These are phyloP conservation scores for Eutolmus rufibarbis DNA, from an alignment of 2,888 invertebrate genomes.

Conservation along the genomic window DNA sequence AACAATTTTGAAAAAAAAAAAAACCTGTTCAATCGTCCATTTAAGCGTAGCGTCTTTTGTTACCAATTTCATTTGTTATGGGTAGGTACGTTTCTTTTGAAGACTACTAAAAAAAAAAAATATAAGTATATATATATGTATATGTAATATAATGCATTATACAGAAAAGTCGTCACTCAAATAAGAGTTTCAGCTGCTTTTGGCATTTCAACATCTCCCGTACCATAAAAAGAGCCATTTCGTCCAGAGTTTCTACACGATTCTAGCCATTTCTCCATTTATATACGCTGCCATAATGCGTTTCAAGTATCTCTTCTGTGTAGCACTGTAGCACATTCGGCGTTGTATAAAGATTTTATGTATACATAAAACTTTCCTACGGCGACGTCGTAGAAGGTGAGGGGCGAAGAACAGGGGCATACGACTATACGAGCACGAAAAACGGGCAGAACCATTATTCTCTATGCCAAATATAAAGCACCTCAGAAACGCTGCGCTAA, in stretches of 20 bases:
- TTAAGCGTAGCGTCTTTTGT: neutral
- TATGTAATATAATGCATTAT: neutral
- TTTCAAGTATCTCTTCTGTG: slow-evolving; percentile 22
- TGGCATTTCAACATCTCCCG: neutral
- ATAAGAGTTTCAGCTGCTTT: slow-evolving; percentile 7
- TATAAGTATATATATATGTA: too few relatives aligned
- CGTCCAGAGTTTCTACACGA: slow-evolving; percentile 28
- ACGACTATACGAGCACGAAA: neutral
- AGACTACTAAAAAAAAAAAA: neutral
- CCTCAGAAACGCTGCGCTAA: neutral
- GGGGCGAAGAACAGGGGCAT: slow-evolving; percentile 8
- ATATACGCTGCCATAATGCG: slow-evolving; percentile 16
- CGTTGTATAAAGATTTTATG: neutral
- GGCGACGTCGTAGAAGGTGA: neutral
- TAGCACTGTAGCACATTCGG: neutral
- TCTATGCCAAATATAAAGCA: slow-evolving; percentile 31
- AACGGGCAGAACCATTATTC: slow-evolving; percentile 8
- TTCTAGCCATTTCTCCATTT: slow-evolving; percentile 20
- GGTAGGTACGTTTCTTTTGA: neutral
- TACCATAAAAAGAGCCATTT: slow-evolving; percentile 7
- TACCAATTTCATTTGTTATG: neutral
- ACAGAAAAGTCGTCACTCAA: neutral
- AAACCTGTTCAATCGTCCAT: neutral
- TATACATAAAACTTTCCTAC: neutral
- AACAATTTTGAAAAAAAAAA: neutral